Percentiles rank a stretch among this genome's conserved stretches.
phyloP scores from a whole-genome alignment of 2,797 vertebrate genomes.

The Decapterus maruadsi region DNA sequence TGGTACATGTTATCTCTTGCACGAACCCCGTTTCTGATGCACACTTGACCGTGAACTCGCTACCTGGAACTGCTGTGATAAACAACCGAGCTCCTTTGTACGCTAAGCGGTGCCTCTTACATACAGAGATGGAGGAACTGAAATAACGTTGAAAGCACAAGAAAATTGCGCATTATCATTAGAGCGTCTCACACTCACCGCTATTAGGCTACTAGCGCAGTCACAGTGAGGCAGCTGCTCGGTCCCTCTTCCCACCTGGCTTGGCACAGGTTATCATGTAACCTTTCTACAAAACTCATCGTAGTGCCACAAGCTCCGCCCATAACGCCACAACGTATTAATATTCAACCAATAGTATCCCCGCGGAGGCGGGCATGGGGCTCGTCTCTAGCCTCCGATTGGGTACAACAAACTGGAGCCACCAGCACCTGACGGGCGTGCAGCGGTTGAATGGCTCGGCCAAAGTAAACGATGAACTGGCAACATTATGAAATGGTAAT shows the following conservation, averaged over 20 bases:
- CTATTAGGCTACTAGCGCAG: rapidly evolving
- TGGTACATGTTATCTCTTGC: not conserved
- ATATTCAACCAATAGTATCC: slow-evolving; percentile 46
- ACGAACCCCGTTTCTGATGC: not conserved
- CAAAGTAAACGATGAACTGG: not conserved
- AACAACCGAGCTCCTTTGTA: no score
- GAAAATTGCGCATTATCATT: not conserved
- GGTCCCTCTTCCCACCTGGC: not conserved
- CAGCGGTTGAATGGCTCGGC: not conserved
- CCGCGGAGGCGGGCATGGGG: not conserved
- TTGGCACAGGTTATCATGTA: slow-evolving; percentile 22
- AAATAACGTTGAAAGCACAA: not conserved
- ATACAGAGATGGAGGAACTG: rapidly evolving
- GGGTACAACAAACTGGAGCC: slow-evolving; percentile 69
- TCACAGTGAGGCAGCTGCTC: not conserved
- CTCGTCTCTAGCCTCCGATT: slow-evolving; percentile 51
- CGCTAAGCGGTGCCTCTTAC: no score
- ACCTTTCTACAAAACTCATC: not conserved
- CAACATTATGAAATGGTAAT: slow-evolving; percentile 7
- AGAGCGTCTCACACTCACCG: slow-evolving; percentile 46
- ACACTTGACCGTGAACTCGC: rapidly evolving
- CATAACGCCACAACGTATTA: slow-evolving; percentile 37
- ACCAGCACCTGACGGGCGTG: slow-evolving; percentile 54
- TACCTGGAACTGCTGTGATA: rapidly evolving
- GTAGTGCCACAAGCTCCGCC: slow-evolving; percentile 42